These are phyloP conservation scores for Lamprologus ornatipinnis DNA, from an alignment of 2,113 vertebrate species.

Conservation along the genomic window DNA sequence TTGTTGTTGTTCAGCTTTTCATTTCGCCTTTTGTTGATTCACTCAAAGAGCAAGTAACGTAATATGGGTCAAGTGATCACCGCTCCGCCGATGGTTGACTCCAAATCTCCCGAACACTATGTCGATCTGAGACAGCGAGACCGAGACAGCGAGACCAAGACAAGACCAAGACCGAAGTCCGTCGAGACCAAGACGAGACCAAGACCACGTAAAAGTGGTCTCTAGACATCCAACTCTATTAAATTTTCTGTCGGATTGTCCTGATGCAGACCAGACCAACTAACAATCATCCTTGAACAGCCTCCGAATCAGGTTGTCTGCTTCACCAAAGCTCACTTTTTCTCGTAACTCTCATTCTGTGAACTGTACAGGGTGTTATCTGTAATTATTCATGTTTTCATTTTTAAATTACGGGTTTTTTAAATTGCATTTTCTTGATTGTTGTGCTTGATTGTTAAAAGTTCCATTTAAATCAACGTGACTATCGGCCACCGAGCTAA, in stretches of 20 bases:
- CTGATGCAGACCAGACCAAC: neutral
- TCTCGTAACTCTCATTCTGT: rapidly evolving
- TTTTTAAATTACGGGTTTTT: rapidly evolving
- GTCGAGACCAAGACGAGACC: too few relatives aligned
- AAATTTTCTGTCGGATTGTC: rapidly evolving
- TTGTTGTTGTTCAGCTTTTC: too few relatives aligned
- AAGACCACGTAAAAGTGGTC: too few relatives aligned
- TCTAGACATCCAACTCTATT: too few relatives aligned
- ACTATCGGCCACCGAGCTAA: rapidly evolving
- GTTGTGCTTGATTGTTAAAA: neutral
- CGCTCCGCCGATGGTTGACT: too few relatives aligned
- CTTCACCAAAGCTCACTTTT: neutral
- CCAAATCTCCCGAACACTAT: too few relatives aligned
- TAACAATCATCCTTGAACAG: neutral
- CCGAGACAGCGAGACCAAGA: too few relatives aligned
- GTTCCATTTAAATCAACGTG: neutral
- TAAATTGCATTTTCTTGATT: neutral
- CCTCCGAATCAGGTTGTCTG: neutral
- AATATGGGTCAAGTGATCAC: too few relatives aligned
- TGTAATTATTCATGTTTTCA: neutral
- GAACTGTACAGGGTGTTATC: rapidly evolving
- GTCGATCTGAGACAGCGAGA: too few relatives aligned
- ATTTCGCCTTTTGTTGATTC: too few relatives aligned
- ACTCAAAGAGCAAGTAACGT: too few relatives aligned
- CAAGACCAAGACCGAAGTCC: too few relatives aligned